Conservation (phyloP, 2,888 invertebrate genomes). For the Barypeithes pellucidus region DNA sequence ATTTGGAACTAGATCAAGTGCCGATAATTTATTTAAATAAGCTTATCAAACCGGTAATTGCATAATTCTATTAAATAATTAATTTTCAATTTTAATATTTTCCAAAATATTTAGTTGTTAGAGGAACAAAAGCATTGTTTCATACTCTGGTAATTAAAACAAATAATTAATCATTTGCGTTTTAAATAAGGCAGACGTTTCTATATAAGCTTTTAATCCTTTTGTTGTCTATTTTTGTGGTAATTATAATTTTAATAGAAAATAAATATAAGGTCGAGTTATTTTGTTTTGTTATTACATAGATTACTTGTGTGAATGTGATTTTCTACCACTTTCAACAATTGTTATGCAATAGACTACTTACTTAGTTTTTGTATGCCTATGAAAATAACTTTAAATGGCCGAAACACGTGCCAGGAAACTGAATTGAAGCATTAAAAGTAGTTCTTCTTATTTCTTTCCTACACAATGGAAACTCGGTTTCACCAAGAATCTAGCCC, state of each 20-base stretch:
- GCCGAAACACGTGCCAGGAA: too few species aligned
- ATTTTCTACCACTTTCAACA: too few species aligned
- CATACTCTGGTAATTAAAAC: neutral
- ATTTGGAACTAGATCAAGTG: too few species aligned
- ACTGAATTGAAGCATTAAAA: too few species aligned
- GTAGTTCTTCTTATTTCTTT: too few species aligned
- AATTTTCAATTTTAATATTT: conserved; percentile 1
- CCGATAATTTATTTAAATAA: neutral
- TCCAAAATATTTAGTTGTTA: conserved; percentile 9
- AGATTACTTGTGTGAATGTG: too few species aligned
- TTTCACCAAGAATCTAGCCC: too few species aligned
- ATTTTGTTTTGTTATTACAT: neutral
- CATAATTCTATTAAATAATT: neutral
- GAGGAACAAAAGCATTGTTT: conserved; percentile 5
- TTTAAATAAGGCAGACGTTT: neutral
- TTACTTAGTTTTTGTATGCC: too few species aligned
- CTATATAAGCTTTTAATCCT: conserved; percentile 4
- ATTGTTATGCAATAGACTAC: too few species aligned
- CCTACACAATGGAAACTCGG: too few species aligned
- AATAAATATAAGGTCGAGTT: neutral
- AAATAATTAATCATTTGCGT: conserved; percentile 5
- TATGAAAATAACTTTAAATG: too few species aligned
- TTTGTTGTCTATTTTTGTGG: neutral
- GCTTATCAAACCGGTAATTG: neutral
- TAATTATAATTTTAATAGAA: conserved; percentile 8